Conservation (phyloP, 2,797 vertebrate genomes). For the Enteromius radiatus region DNA sequence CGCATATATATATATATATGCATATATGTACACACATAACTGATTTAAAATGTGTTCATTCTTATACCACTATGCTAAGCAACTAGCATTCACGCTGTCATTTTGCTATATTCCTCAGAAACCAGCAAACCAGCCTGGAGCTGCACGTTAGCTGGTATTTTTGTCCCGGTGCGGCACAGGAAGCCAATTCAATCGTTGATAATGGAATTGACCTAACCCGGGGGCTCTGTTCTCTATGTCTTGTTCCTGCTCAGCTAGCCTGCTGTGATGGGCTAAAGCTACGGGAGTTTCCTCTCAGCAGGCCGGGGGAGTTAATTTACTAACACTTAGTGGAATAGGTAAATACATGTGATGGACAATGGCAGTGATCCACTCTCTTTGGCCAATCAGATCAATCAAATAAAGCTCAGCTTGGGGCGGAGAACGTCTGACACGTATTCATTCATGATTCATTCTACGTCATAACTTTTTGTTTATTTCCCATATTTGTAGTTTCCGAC, state of each 20-base stretch:
- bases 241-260: constrained; percentile 45
- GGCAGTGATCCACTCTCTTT: background rate
- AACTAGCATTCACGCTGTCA: background rate
- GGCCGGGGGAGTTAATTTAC: constrained; percentile 53
- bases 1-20: background rate
- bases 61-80: background rate
- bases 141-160: constrained; percentile 43
- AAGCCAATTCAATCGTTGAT: constrained; percentile 63
- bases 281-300: constrained; percentile 22
- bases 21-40: background rate
- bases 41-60: background rate
- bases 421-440: constrained; percentile 17
- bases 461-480: background rate
- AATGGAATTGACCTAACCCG: constrained; percentile 61
- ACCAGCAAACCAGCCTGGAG: constrained; percentile 27
- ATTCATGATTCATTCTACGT: background rate
- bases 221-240: constrained; percentile 38
- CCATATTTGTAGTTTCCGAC: background rate
- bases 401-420: constrained; percentile 3
- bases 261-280: constrained; percentile 23
- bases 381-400: constrained; percentile 29
- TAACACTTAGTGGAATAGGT: constrained; percentile 55
- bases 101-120: background rate
- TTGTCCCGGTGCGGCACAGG: constrained; percentile 48
- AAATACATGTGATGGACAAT: constrained; percentile 49